These are phyloP conservation scores for Neotoma lepida DNA, from an alignment of 2,113 vertebrate genomes.

Conservation along the genomic window DNA sequence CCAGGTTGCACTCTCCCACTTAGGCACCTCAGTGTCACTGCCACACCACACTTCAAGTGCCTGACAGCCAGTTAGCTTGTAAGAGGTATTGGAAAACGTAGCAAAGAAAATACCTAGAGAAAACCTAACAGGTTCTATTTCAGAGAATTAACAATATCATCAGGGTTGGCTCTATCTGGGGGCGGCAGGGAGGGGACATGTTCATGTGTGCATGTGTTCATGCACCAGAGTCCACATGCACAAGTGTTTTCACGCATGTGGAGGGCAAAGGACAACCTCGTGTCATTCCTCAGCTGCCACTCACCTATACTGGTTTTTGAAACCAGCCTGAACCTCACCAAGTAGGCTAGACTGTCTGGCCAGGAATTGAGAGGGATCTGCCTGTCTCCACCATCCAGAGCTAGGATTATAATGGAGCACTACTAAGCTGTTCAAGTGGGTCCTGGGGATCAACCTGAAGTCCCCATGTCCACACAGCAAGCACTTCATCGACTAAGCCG, in stretches of 20 bases:
- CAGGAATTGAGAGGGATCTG: neutral
- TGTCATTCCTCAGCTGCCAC: too few relatives aligned
- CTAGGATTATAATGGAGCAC: neutral
- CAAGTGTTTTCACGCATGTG: neutral
- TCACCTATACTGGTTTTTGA: too few relatives aligned
- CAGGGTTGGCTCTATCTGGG: neutral
- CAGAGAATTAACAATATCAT: neutral
- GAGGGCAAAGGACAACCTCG: neutral
- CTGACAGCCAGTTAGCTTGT: neutral
- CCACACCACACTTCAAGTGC: neutral
- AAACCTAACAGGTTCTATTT: neutral
- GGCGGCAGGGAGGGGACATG: too few relatives aligned
- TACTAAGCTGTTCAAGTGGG: neutral
- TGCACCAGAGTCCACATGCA: neutral
- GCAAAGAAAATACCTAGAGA: conserved; percentile 29
- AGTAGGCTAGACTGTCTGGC: too few relatives aligned
- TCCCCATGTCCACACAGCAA: neutral
- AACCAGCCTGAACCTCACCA: neutral
- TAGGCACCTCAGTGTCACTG: neutral
- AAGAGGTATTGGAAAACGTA: neutral
- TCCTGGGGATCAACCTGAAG: neutral
- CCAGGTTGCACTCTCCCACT: neutral
- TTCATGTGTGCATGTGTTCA: neutral
- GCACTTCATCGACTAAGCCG: too few relatives aligned
- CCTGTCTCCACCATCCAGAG: neutral